Conservation (phyloP, 2,797 vertebrate species). For the Sebastes minor region DNA sequence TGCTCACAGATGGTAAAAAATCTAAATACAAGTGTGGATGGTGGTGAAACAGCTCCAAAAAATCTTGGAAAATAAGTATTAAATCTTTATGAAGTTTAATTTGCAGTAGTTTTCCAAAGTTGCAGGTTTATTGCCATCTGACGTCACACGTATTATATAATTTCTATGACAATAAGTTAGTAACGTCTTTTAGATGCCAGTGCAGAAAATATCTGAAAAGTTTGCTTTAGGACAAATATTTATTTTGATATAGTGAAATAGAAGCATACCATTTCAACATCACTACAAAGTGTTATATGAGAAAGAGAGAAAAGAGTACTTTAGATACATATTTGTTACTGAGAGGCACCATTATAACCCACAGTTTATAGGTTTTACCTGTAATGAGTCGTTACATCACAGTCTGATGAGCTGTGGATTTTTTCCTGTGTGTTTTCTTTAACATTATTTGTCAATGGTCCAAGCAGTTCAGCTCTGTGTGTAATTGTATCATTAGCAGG, state of each 20-base stretch:
- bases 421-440: not conserved
- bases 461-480: not conserved
- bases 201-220: not conserved
- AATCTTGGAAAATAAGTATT: not conserved
- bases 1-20: too few relatives aligned
- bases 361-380: not conserved
- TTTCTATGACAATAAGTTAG: not conserved
- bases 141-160: not conserved
- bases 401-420: not conserved
- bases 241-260: slow-evolving; percentile 43
- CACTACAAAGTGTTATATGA: slow-evolving; percentile 4
- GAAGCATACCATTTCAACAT: not conserved
- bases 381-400: not conserved
- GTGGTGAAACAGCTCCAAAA: not conserved
- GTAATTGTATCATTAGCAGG: not conserved
- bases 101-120: not conserved
- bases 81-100: not conserved
- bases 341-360: not conserved
- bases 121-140: not conserved
- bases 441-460: not conserved
- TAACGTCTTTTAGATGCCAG: not conserved
- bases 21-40: not conserved
- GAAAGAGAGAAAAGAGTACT: not conserved
- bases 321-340: not conserved
- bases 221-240: slow-evolving; percentile 3